These are phyloP conservation scores for Genyomyrus donnyi DNA, from an alignment of 2,113 vertebrate species.

Conservation along the genomic window DNA sequence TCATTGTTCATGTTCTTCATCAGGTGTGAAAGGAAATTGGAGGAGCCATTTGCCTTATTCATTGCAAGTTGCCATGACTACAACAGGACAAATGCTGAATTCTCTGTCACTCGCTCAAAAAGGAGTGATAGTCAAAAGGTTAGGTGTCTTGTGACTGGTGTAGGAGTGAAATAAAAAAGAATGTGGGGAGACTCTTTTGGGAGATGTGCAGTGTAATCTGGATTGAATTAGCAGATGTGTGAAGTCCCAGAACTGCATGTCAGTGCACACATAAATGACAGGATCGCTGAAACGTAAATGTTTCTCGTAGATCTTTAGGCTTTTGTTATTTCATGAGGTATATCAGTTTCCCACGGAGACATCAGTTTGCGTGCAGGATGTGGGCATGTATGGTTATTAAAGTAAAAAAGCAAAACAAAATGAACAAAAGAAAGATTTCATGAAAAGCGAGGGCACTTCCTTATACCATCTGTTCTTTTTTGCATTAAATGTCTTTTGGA, in stretches of 20 bases:
- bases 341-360: neutral
- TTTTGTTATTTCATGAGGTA: neutral
- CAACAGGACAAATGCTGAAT: conserved; percentile 42
- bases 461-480: conserved; percentile 7
- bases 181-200: neutral
- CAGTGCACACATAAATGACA: neutral
- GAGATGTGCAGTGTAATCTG: neutral
- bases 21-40: conserved; percentile 39
- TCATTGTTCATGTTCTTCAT: conserved; percentile 45
- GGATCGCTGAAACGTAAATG: neutral
- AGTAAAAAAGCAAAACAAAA: neutral
- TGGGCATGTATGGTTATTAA: neutral
- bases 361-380: neutral
- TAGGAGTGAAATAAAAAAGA: neutral
- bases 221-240: neutral
- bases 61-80: conserved; percentile 38
- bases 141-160: neutral
- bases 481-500: neutral
- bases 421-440: neutral
- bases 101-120: conserved; percentile 14
- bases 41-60: conserved; percentile 35
- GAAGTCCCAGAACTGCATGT: neutral
- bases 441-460: neutral
- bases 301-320: neutral
- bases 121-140: conserved; percentile 1